phyloP scores from a whole-genome alignment of 2,113 vertebrate genomes.

The Sceloporus undulatus region DNA sequence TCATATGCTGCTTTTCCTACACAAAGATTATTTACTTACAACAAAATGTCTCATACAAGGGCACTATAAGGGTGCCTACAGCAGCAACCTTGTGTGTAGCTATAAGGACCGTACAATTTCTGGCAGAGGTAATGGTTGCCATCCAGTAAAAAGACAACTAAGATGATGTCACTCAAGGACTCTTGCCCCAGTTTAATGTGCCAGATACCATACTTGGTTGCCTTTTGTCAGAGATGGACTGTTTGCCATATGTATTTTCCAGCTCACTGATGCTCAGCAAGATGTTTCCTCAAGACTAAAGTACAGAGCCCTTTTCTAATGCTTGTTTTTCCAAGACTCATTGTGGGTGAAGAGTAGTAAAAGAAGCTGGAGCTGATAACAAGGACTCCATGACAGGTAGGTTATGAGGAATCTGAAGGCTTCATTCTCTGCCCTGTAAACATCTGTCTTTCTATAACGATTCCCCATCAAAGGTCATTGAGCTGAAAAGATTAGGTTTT shows the following conservation, averaged over 20 bases:
- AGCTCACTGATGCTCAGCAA: background rate
- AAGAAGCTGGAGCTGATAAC: slow-evolving; percentile 18
- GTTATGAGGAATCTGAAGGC: background rate
- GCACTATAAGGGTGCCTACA: too few species aligned
- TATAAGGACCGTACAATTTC: background rate
- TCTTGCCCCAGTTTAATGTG: background rate
- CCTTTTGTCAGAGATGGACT: slow-evolving; percentile 3
- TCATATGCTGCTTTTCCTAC: background rate
- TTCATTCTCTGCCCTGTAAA: slow-evolving; percentile 60
- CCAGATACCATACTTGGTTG: background rate
- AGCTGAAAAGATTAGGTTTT: slow-evolving; percentile 86
- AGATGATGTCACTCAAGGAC: background rate
- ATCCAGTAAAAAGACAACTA: background rate
- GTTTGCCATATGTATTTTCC: background rate
- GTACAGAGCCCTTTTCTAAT: background rate
- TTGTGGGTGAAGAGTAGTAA: background rate
- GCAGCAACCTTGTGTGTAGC: background rate
- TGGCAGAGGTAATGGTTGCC: background rate
- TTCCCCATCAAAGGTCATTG: slow-evolving; percentile 79
- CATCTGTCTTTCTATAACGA: slow-evolving; percentile 69
- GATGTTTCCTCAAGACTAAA: slow-evolving; percentile 24
- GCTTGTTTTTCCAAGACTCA: background rate
- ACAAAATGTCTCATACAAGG: background rate
- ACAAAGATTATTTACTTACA: background rate
- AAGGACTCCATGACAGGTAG: background rate